These are phyloP conservation scores for Cerastoderma edule DNA, from an alignment of 2,888 invertebrate species.

Conservation along the genomic window DNA sequence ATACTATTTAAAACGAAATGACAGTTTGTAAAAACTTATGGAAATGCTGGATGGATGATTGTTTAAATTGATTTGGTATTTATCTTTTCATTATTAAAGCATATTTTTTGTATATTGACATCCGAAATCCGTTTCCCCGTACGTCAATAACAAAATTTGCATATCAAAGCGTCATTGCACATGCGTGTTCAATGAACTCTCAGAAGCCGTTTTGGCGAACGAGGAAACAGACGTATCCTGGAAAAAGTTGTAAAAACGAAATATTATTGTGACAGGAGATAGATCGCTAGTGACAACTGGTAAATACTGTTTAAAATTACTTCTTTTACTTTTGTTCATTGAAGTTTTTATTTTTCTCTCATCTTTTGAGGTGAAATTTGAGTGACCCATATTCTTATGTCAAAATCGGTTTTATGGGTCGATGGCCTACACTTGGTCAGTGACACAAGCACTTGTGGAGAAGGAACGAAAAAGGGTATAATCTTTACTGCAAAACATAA, in stretches of 20 bases:
- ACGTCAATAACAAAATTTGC: slow-evolving; percentile 62
- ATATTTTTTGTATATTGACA: slow-evolving; percentile 2
- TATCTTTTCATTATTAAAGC: neutral
- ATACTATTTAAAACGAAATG: neutral
- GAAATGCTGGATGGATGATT: neutral
- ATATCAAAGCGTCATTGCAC: slow-evolving; percentile 70
- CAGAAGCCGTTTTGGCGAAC: slow-evolving; percentile 50
- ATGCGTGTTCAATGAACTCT: slow-evolving; percentile 74
- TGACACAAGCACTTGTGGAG: slow-evolving; percentile 35
- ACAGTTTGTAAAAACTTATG: neutral
- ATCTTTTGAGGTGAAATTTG: slow-evolving; percentile 7
- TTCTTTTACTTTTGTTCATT: neutral
- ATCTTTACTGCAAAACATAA: too few species aligned
- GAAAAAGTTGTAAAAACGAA: neutral
- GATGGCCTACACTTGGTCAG: slow-evolving; percentile 25
- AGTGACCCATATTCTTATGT: slow-evolving; percentile 11
- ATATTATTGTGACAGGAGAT: neutral
- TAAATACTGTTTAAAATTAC: neutral
- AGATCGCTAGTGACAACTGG: slow-evolving; percentile 4
- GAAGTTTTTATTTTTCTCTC: neutral
- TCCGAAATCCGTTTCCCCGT: slow-evolving; percentile 44
- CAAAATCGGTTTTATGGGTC: slow-evolving; percentile 36
- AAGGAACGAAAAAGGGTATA: neutral
- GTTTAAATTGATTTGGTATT: neutral
- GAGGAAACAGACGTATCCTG: slow-evolving; percentile 57